Evolutionary conservation across 2,888 invertebrate species (phyloP), one percentile per base, ranked within the genome.

Genomic region (Chironomus tentans): DNA sequence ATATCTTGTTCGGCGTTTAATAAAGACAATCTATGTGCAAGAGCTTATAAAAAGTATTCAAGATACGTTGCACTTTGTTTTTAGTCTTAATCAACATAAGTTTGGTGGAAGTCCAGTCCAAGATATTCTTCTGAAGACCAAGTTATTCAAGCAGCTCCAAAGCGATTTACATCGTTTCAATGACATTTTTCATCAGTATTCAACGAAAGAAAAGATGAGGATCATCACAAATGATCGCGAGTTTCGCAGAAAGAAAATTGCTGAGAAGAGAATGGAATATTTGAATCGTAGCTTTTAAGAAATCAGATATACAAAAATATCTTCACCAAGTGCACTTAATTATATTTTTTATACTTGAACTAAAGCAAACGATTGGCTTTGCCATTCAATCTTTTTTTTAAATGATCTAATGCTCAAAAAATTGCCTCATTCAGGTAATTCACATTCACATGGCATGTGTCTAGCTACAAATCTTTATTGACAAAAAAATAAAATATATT

Each of bases 1-100:
- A 2, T 93, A 88, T 83, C 85, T 94, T 77, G 90, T 91, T 13
- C 87, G 95, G 75, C 87, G 93, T 77, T 85, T 94, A 77, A 87
- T 94, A 85, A 86, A 85, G 80, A 92, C 94, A 0, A 91, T 90
- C 79, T 89, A 90, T 78, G 91, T 94, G 4, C 90, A 90, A 81
- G 85, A 85, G 77, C 86, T 92, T 4, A 91, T 93, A 79, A 89
- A 91, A 83, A 93, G 92, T 3, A 92, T 94, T 79, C 87, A 88
- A 81, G 94, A 94, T 81, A 92, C 93, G 3, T 83, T 93, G 77
- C 84, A 91, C 72, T 92, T 92, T 83, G 92, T 93, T 68, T 84
- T 93, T 79, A 89, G 90, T 81, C 85, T 94, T 80, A 92, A 93
- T 79, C 86, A 88, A 77, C 89, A 87, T 77, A 85, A 85, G 13